These are phyloP conservation scores for Platyura marginata DNA, from an alignment of 1,140 invertebrate species.

Conservation along the genomic window DNA sequence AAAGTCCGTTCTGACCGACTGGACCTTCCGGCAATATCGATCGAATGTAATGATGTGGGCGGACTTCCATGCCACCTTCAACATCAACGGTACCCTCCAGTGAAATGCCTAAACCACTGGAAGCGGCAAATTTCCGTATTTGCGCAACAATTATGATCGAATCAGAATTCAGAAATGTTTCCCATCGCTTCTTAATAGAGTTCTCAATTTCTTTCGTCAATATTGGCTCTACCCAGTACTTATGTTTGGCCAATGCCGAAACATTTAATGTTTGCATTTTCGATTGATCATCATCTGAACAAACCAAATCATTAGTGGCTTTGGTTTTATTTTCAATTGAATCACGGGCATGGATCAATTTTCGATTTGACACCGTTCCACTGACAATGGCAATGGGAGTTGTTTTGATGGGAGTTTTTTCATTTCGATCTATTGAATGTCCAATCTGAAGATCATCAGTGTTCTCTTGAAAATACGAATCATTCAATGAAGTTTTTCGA, in stretches of 20 bases:
- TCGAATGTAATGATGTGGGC: conserved; percentile 85
- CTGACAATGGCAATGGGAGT: neutral
- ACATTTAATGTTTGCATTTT: neutral
- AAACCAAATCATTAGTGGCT: neutral
- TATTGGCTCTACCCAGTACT: conserved; percentile 26
- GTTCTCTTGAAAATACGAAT: neutral
- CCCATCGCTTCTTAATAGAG: conserved; percentile 68
- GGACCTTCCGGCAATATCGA: conserved; percentile 88
- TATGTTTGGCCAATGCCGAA: conserved; percentile 10
- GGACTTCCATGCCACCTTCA: conserved; percentile 74
- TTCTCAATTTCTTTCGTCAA: conserved; percentile 51
- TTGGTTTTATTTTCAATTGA: neutral
- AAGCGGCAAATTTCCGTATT: conserved; percentile 67
- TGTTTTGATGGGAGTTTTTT: neutral
- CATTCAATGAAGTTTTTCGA: neutral
- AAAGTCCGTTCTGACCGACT: conserved; percentile 67
- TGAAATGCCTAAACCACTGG: conserved; percentile 84
- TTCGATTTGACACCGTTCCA: neutral
- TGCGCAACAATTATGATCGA: conserved; percentile 80
- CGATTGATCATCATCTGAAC: neutral
- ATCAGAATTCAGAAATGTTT: conserved; percentile 50
- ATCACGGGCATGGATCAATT: conserved; percentile 1
- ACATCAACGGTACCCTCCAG: conserved; percentile 93
- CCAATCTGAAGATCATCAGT: neutral
- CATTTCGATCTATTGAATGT: neutral